Evolutionary conservation across 2,797 vertebrate genomes (phyloP).

Genomic region (Zenarchopterus dispar): DNA sequence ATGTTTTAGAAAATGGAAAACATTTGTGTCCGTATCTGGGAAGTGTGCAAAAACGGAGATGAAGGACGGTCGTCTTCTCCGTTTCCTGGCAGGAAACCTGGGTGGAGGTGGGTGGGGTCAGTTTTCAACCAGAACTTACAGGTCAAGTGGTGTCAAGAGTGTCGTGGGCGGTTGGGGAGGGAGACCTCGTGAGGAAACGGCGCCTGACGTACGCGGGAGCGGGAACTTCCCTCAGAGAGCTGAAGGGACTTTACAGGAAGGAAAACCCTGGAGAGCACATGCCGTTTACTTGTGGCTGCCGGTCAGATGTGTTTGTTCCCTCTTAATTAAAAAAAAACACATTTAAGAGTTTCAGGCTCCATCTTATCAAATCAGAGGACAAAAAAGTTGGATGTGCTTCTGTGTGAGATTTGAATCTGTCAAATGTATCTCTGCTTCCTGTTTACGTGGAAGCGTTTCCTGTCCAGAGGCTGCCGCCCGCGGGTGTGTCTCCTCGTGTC

Average conservation of each 20-base stretch:
- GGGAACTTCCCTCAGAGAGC: conserved; percentile 45
- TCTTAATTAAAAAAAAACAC: background rate
- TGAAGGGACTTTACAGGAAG: conserved; percentile 43
- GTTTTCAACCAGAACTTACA: conserved; percentile 45
- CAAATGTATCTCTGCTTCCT: conserved; percentile 67
- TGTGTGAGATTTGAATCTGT: conserved; percentile 31
- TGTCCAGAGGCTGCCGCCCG: conserved; percentile 43
- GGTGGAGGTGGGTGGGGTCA: conserved; percentile 54
- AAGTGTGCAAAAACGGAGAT: conserved; percentile 29
- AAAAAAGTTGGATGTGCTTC: background rate
- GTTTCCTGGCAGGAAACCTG: conserved; percentile 66
- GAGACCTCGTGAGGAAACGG: conserved; percentile 59
- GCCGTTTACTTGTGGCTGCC: background rate
- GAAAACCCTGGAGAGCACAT: conserved; percentile 13
- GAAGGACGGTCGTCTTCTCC: conserved; percentile 49
- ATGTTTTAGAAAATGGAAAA: too few species aligned
- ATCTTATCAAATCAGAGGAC: background rate
- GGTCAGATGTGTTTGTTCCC: background rate
- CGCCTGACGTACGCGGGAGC: conserved; percentile 28
- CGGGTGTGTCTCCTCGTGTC: conserved; percentile 57
- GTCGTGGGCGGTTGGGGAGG: conserved; percentile 20
- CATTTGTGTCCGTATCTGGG: background rate
- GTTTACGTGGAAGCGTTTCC: conserved; percentile 76
- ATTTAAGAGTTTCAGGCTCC: background rate
- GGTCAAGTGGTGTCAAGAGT: conserved; percentile 63